Conservation (phyloP, 2,113 vertebrate species). For the Melierax canorus region DNA sequence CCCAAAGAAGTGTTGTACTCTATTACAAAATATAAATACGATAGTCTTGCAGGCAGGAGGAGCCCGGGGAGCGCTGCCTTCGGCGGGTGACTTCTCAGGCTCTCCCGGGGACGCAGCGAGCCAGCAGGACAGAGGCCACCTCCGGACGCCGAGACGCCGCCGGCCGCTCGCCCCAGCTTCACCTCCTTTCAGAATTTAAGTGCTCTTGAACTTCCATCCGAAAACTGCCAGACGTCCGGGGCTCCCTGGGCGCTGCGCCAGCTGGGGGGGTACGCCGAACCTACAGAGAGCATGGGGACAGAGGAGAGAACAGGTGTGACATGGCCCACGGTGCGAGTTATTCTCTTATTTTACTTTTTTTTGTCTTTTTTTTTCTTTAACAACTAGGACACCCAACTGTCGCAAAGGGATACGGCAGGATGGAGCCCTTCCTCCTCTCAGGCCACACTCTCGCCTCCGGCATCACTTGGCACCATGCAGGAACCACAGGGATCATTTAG, state of each 20-base stretch:
- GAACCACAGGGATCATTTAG: neutral
- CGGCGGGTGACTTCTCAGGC: slow-evolving; percentile 65
- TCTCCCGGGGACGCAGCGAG: slow-evolving; percentile 62
- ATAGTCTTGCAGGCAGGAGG: slow-evolving; percentile 74
- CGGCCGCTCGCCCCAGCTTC: slow-evolving; percentile 67
- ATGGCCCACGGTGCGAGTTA: slow-evolving; percentile 59
- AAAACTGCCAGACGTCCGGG: slow-evolving; percentile 82
- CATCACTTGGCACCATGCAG: neutral
- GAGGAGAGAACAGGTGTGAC: slow-evolving; percentile 81
- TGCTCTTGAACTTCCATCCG: slow-evolving; percentile 82
- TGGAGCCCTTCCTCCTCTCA: slow-evolving; percentile 14
- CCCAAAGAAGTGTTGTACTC: slow-evolving; percentile 56
- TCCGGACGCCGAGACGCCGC: slow-evolving; percentile 44
- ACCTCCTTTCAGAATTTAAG: slow-evolving; percentile 84
- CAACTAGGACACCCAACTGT: neutral
- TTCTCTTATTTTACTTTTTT: neutral
- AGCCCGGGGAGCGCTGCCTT: slow-evolving; percentile 69
- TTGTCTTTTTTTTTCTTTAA: neutral
- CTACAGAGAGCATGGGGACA: slow-evolving; percentile 78
- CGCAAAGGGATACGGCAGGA: neutral
- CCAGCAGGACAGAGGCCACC: slow-evolving; percentile 74
- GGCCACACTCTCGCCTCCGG: accelerated
- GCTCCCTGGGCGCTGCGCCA: slow-evolving; percentile 79
- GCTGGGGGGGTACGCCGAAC: slow-evolving; percentile 76
- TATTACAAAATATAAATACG: slow-evolving; percentile 86